These are phyloP conservation scores for Artibeus jamaicensis DNA, from an alignment of 2,797 vertebrate species.

Conservation along the genomic window DNA sequence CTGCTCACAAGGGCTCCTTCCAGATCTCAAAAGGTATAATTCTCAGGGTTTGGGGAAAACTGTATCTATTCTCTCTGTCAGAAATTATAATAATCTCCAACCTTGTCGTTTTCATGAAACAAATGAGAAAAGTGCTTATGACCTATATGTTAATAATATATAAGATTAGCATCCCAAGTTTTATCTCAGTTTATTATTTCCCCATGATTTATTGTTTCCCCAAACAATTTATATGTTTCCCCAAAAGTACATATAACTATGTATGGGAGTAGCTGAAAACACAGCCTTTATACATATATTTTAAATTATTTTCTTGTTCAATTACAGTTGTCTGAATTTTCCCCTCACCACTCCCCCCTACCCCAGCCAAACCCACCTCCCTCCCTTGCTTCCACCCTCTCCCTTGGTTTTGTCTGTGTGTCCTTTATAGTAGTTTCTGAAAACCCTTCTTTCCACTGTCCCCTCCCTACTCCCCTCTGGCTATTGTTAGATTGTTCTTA, in stretches of 20 bases:
- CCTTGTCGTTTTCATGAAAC: background rate
- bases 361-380: too few species aligned
- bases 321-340: too few species aligned
- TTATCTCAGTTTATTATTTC: background rate
- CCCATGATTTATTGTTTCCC: background rate
- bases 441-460: too few species aligned
- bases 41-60: background rate
- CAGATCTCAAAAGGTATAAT: background rate
- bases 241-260: background rate
- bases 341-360: too few species aligned
- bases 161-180: background rate
- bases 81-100: background rate
- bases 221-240: too few species aligned
- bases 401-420: too few species aligned
- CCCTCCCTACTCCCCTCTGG: too few species aligned
- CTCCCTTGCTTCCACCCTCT: too few species aligned
- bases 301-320: too few species aligned
- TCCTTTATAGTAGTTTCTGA: too few species aligned
- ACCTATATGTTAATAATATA: background rate
- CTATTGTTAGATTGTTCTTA: too few species aligned
- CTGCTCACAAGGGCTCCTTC: background rate
- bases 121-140: conserved; percentile 34
- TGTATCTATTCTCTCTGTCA: background rate
- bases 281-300: background rate
- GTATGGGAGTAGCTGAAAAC: background rate